Conservation (phyloP, 2,888 invertebrate species). For the Stramonita haemastoma region DNA sequence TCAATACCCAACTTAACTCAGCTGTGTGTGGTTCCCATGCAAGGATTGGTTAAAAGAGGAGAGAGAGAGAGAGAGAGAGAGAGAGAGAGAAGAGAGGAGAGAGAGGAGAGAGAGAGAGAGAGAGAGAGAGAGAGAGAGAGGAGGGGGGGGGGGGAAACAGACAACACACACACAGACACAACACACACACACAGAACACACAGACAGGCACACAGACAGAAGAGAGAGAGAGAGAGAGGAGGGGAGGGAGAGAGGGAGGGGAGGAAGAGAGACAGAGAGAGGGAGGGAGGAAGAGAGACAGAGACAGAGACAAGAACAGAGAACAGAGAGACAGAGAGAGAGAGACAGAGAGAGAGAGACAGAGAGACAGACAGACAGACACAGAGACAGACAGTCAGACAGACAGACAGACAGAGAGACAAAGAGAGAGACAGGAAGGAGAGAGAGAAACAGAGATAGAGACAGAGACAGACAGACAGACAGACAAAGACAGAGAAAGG, state of each 20-base stretch:
- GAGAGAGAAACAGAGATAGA: background rate
- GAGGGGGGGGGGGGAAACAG: background rate
- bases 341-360: constrained; percentile 16
- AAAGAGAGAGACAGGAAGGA: background rate
- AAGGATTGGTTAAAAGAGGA: too few relatives aligned
- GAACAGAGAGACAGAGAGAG: background rate
- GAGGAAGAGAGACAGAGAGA: too few relatives aligned
- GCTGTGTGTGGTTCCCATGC: too few relatives aligned
- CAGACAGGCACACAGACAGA: too few relatives aligned
- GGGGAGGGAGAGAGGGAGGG: too few relatives aligned
- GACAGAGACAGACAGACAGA: background rate
- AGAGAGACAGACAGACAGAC: background rate
- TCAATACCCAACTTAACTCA: too few relatives aligned
- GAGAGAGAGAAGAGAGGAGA: background rate
- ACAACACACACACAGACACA: background rate
- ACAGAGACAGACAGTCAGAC: background rate
- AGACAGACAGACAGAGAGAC: background rate
- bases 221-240: too few relatives aligned
- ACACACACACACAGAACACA: too few relatives aligned
- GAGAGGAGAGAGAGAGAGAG: background rate
- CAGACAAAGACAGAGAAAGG: background rate
- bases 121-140: background rate
- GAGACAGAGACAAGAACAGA: background rate
- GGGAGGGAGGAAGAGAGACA: background rate
- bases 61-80: background rate